Conservation (phyloP, 2,888 invertebrate genomes). For the Xestia sexstrigata region DNA sequence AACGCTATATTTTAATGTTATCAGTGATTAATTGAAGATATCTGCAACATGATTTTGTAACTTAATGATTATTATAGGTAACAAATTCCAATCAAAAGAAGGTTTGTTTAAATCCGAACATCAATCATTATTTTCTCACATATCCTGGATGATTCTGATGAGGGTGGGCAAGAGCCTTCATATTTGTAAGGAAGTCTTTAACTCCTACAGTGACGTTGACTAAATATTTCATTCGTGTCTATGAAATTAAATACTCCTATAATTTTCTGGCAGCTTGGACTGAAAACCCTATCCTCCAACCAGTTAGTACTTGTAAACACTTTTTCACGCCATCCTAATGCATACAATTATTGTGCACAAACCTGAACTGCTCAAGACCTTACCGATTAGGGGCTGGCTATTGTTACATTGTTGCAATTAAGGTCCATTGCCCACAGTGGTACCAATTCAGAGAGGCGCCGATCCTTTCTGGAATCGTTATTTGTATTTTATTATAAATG, state of each 20-base stretch:
- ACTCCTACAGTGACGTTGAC: too few species aligned
- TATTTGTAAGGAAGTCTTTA: too few species aligned
- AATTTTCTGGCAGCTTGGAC: neutral
- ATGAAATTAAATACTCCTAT: neutral
- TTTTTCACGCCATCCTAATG: constrained; percentile 56
- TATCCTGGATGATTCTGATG: too few species aligned
- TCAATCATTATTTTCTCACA: too few species aligned
- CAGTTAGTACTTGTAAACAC: constrained; percentile 42
- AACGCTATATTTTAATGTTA: too few species aligned
- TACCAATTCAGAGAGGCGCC: constrained; percentile 61
- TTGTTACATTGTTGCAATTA: constrained; percentile 63
- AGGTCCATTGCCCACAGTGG: constrained; percentile 54
- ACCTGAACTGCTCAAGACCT: constrained; percentile 43
- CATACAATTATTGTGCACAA: constrained; percentile 61
- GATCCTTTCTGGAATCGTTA: constrained; percentile 48
- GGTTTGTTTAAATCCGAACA: too few species aligned
- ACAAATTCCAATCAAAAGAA: too few species aligned
- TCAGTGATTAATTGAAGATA: too few species aligned
- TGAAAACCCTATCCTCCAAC: constrained; percentile 44
- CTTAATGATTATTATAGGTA: too few species aligned
- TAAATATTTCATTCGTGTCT: neutral
- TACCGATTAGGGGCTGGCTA: constrained; percentile 47
- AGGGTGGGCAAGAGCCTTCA: too few species aligned
- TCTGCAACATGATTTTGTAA: too few species aligned
- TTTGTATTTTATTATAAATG: constrained; percentile 20